These are phyloP conservation scores for Hippoglossus hippoglossus DNA, from an alignment of 2,797 vertebrate species.

Conservation along the genomic window DNA sequence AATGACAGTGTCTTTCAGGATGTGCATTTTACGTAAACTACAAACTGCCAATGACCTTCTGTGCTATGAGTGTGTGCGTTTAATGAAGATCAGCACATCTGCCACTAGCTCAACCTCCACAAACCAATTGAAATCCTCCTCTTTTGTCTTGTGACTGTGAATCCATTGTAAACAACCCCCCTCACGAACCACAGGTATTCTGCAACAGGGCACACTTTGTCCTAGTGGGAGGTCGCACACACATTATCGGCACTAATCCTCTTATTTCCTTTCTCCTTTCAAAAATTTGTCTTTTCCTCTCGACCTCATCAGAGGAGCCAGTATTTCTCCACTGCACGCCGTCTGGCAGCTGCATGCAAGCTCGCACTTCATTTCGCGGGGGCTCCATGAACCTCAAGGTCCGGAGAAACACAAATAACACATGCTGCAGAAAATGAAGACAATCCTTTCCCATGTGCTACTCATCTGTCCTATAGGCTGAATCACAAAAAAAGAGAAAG, in stretches of 20 bases:
- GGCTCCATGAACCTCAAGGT: constrained; percentile 59
- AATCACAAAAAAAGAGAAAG: constrained; percentile 55
- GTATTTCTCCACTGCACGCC: constrained; percentile 58
- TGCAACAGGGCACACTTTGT: constrained; percentile 47
- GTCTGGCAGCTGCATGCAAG: constrained; percentile 61
- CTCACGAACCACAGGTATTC: constrained; percentile 67
- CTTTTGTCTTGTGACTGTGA: constrained; percentile 50
- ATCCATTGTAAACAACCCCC: constrained; percentile 56
- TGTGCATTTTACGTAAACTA: background rate
- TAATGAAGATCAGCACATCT: constrained; percentile 21
- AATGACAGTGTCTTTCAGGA: background rate
- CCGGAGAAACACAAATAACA: constrained; percentile 70
- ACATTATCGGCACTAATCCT: constrained; percentile 70
- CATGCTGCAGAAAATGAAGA: constrained; percentile 61
- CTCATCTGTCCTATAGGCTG: constrained; percentile 53
- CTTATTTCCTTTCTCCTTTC: constrained; percentile 66
- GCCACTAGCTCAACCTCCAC: constrained; percentile 3
- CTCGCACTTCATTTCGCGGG: constrained; percentile 71
- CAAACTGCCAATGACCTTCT: constrained; percentile 7
- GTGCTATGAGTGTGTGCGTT: background rate
- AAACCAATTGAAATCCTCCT: constrained; percentile 33
- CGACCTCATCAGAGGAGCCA: constrained; percentile 68
- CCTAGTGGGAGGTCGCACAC: constrained; percentile 58
- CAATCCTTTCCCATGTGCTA: constrained; percentile 60
- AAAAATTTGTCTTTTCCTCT: constrained; percentile 64